phyloP scores from a whole-genome alignment of 2,113 vertebrate species.

The Rhinopomastus cyanomelas region DNA sequence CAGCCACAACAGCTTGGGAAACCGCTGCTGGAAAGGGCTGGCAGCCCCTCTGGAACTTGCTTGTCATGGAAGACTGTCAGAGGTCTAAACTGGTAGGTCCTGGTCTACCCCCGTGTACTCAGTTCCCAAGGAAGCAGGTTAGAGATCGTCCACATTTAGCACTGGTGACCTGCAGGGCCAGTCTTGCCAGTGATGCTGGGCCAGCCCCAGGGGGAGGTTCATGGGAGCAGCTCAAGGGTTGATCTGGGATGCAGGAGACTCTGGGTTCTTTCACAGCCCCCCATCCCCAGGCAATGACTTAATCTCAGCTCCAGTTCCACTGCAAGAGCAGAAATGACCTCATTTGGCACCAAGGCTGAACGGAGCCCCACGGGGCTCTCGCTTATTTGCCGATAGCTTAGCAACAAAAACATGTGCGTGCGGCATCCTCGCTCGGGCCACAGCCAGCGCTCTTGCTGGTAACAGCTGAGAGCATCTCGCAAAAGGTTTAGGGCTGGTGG shows the following conservation, averaged over 20 bases:
- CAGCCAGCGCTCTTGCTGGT: accelerated
- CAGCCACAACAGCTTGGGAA: background rate
- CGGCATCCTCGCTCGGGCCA: background rate
- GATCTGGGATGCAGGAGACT: background rate
- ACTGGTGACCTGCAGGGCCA: background rate
- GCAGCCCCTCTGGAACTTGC: background rate
- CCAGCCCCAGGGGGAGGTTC: background rate
- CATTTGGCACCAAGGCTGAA: background rate
- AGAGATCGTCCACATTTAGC: background rate
- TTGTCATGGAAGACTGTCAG: background rate
- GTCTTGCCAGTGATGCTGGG: background rate
- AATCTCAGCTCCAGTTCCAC: background rate
- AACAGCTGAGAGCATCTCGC: background rate
- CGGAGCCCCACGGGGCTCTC: background rate
- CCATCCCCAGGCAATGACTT: background rate
- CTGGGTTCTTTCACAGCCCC: background rate
- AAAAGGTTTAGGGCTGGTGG: background rate
- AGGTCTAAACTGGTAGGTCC: background rate
- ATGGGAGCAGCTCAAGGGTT: accelerated
- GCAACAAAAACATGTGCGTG: background rate
- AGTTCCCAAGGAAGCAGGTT: background rate
- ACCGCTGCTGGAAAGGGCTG: background rate
- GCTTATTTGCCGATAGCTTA: background rate
- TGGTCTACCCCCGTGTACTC: background rate
- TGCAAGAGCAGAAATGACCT: background rate